Evolutionary conservation across 2,888 invertebrate genomes (phyloP), one percentile per base, ranked within the genome.

Genomic region (Sclerodermus sp.): DNA sequence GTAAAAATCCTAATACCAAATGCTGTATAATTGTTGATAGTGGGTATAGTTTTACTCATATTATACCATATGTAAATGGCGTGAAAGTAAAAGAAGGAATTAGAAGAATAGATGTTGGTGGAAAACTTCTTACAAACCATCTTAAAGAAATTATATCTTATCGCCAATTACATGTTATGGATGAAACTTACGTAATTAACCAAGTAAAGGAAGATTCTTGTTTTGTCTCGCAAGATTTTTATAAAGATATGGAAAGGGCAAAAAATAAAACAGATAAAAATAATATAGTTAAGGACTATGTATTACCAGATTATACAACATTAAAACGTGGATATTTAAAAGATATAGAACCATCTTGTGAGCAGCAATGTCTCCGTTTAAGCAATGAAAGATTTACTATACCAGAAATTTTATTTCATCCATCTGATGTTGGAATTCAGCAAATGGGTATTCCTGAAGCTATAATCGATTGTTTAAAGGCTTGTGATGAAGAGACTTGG

Each of bases 121-220:
- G 99, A 0, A 99, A 99, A 80, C 85, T 94, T 9, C 77, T 99
- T 53, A 99, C 98, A 0, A 99, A 99, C 81, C 95, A 98, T 79
- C 81, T 99, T 40, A 99, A 99, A 77, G 99, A 99, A 79, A 86
- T 97, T 13, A 87, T 98, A 61, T 98, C 98, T 0, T 99, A 99
- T 77, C 84, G 91, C 37, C 97, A 98, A 73, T 79, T 98, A 39
- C 94, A 99, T 81, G 96, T 99, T 0, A 95, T 97, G 94, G 97
- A 98, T 74, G 99, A 99, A 79, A 96, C 96, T 0, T 96, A 92
- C 79, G 96, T 99, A 0, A 94, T 99, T 41, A 99, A 99, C 79
- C 97, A 99, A 80, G 91, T 90, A 0, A 99, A 99, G 78, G 99
- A 99, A 79, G 98, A 99, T 75, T 87, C 91, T 0, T 98, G 98